Conservation (phyloP, 2,113 vertebrate species). For the Pterocles gutturalis region DNA sequence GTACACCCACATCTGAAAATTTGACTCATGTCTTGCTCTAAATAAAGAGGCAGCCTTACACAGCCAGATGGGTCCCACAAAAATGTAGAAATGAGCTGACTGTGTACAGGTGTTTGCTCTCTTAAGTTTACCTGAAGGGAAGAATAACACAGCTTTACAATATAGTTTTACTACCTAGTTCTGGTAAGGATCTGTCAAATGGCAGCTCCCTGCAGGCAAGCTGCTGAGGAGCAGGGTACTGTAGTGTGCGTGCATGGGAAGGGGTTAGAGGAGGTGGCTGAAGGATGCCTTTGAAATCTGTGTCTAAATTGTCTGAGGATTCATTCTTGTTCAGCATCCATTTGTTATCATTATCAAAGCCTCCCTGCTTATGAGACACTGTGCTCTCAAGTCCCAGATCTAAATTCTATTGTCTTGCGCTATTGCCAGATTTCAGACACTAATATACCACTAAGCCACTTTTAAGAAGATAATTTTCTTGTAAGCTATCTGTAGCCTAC, state of each 20-base stretch:
- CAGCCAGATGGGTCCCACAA: not conserved
- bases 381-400: not conserved
- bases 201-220: not conserved
- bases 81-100: not conserved
- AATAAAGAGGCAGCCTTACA: not conserved
- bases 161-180: not conserved
- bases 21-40: not conserved
- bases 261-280: not conserved
- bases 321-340: not conserved
- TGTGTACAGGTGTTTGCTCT: not conserved
- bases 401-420: not conserved
- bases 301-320: not conserved
- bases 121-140: not conserved
- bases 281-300: not conserved
- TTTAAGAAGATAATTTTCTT: not conserved
- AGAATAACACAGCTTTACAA: not conserved
- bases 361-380: not conserved
- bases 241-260: not conserved
- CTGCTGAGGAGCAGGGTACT: not conserved
- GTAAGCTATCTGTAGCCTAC: not conserved
- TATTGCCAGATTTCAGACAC: not conserved
- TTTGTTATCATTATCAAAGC: not conserved
- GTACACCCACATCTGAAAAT: not conserved
- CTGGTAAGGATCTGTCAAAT: not conserved
- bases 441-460: not conserved